phyloP scores from a whole-genome alignment of 2,113 vertebrate species.

The Caranx melampygus region DNA sequence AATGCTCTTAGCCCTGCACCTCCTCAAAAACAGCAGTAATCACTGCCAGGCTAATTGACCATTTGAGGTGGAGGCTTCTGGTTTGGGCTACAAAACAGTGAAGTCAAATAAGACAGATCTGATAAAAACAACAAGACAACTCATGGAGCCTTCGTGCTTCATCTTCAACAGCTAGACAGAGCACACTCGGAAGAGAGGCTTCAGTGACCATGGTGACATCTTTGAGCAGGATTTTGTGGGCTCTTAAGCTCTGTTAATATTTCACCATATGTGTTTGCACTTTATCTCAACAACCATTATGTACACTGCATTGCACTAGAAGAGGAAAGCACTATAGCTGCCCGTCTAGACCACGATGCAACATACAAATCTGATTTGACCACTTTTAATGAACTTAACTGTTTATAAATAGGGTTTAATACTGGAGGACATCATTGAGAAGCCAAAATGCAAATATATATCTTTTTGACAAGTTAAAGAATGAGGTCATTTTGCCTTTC shows the following conservation, averaged over 20 bases:
- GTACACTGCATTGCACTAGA: no score
- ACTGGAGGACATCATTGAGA: no score
- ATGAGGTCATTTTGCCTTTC: no score
- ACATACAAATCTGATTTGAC: background rate
- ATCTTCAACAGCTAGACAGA: conserved; percentile 60
- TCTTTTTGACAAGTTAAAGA: no score
- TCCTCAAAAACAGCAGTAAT: no score
- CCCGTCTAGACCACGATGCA: background rate
- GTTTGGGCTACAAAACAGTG: no score
- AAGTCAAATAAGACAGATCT: background rate
- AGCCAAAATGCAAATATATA: no score
- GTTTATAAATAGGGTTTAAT: no score
- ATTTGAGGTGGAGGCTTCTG: no score
- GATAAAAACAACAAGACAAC: conserved; percentile 3
- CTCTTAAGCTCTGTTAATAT: conserved; percentile 9
- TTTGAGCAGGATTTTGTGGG: conserved; percentile 50
- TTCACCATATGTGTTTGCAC: background rate
- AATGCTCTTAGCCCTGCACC: no score
- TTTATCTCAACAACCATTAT: background rate
- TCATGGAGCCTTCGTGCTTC: conserved; percentile 40
- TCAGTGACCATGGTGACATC: conserved; percentile 70
- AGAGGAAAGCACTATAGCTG: background rate
- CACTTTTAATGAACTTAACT: no score
- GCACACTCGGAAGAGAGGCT: conserved; percentile 49
- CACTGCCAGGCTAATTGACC: no score